Base-by-base conservation (phyloP, 1,140 invertebrate genomes). In the Diorhabda carinulata region DNA sequence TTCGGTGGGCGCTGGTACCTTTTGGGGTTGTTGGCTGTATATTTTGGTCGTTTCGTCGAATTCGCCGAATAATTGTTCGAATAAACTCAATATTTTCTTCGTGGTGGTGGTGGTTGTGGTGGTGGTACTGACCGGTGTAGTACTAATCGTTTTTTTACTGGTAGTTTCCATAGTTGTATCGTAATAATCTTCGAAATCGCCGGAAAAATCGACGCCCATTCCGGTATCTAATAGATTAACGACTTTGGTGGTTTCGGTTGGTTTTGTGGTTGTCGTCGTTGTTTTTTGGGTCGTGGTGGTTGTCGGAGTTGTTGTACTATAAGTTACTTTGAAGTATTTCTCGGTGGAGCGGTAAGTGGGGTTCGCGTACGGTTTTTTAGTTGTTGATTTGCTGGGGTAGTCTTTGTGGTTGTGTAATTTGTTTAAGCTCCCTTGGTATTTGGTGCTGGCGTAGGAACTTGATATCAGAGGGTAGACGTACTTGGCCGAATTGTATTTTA, bases 381-480 rank as follows among this genome's bases (percentile, higher is more conserved):
- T 79, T 0, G 80, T 79, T 0, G 78, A 77, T 2, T 79, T 80
- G 5, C 78, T 73, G 60, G 82, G 82, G 66, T 86, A 85, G 25
- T 87, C 86, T 73, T 87, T 87, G 71, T 88, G 86, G 76, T 90
- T 89, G 41, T 85, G 83, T 5, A 86, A 87, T 70, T 87, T 87
- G 71, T 85, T 87, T 6, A 85, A 82, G 57, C 85, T 88, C 64
- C 89, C 89, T 77, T 90, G 89, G 43, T 90, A 86, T 79, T 90
- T 91, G 0, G 88, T 86, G 72, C 90, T 90, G 0, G 89, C 89
- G 73, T 91, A 91, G 2, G 88, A 90, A 71, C 84, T 90, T 2
- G 89, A 90, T 45, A 91, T 90, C 41, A 91, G 72, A 0, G 89
- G 89, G 75, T 88, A 90, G 2, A 85, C 84, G 60, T 88, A 88